These are phyloP conservation scores for Timema cristinae DNA, from an alignment of 2,888 invertebrate genomes.

Conservation along the genomic window DNA sequence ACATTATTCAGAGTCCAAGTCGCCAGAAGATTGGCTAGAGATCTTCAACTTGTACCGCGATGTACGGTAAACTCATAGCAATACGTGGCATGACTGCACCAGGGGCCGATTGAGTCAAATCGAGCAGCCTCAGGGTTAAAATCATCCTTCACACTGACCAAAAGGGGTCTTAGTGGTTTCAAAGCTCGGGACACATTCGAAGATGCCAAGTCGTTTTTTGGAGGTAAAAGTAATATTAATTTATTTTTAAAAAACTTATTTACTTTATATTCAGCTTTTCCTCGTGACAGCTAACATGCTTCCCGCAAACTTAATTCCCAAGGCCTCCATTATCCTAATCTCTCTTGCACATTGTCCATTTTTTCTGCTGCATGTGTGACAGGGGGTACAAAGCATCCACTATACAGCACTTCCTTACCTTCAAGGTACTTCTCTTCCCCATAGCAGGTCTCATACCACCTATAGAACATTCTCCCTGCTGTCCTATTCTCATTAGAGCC, in stretches of 20 bases:
- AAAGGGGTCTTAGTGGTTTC: constrained; percentile 87
- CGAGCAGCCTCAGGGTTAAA: constrained; percentile 80
- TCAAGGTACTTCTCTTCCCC: no score
- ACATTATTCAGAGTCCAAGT: constrained; percentile 56
- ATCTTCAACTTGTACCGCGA: constrained; percentile 86
- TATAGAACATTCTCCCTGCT: no score
- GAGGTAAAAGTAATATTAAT: constrained; percentile 47
- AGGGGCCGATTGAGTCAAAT: constrained; percentile 91
- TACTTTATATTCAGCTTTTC: no score
- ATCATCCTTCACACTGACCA: constrained; percentile 85
- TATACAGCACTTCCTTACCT: no score
- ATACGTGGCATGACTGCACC: constrained; percentile 87
- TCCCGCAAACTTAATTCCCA: no score
- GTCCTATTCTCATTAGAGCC: no score
- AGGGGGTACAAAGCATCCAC: no score
- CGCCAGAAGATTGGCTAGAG: constrained; percentile 92
- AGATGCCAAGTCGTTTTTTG: constrained; percentile 80
- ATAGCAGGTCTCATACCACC: no score
- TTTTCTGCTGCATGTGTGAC: no score
- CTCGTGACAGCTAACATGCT: no score
- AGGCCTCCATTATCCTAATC: no score
- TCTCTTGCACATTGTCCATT: no score
- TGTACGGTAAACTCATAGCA: constrained; percentile 73
- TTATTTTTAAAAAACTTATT: not conserved
- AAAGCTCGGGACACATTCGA: constrained; percentile 94